Base-by-base conservation (phyloP, 2,888 invertebrate species). In the Acrobasis repandana region DNA sequence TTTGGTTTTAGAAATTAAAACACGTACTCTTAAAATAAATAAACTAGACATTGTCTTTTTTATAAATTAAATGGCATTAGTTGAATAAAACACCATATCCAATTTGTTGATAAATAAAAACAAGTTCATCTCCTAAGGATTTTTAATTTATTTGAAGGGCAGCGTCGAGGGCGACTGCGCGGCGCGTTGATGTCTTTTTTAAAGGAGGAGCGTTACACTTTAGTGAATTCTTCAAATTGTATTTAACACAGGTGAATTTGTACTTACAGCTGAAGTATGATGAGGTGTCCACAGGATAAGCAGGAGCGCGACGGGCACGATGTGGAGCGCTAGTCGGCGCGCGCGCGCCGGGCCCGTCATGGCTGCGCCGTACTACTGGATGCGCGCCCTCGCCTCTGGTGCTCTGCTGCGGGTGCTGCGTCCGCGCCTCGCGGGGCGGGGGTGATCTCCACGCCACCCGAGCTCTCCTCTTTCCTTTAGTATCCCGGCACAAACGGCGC, bases 281-380 rank as follows among this genome's bases (percentile, higher is more conserved):
- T 73, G 65, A 56, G 80, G 79, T 69, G 72, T 76, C 81, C 76
- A 77, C 69, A 77, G 72, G 67, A 86, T 79, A 63, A 88, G 72
- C 63, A 90, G 82, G 73, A 88, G 73, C 74, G 77, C 76, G 75
- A 82, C 79, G 77, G 83, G 80, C 81, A 80, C 81, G 73, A 87
- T 80, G 74, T 79, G 80, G 69, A 81, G 80, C 85, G 83, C 84
- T 69, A 79, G 67, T 70, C 80, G 80, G 79, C 87, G 88, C 86
- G 85, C 84, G 83, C 90, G 90, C 90, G 87, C 89, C 90, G 86
- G 90, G 84, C 90, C 90, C 85, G 91, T 86, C 90, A 91, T 91
- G 90, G 88, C 90, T 89, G 88, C 86, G 88, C 86, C 85, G 83
- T 88, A 84, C 86, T 88, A 90, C 88, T 89, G 88, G 86, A 75